phyloP scores from a whole-genome alignment of 1,140 invertebrate genomes.

The Ptiloglossa arizonensis region DNA sequence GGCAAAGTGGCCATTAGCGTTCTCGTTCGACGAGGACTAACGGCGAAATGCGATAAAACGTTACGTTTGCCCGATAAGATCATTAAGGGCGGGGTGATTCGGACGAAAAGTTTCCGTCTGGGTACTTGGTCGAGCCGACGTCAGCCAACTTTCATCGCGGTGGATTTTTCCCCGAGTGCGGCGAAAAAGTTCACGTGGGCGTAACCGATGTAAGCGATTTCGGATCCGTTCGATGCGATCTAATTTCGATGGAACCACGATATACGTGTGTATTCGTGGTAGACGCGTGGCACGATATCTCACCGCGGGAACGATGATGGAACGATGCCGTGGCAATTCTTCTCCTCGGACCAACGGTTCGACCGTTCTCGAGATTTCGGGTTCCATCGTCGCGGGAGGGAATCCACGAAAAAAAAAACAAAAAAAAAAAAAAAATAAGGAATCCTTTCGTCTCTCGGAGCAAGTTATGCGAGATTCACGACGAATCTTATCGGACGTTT shows the following conservation, averaged over 20 bases:
- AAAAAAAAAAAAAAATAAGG: not conserved
- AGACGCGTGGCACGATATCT: not conserved
- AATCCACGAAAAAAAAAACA: not conserved
- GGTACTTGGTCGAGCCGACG: conserved; percentile 29
- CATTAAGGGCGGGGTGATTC: conserved; percentile 25
- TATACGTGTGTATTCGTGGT: too few species aligned
- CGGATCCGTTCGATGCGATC: conserved; percentile 1
- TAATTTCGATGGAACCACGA: conserved; percentile 15
- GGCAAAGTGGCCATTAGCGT: not conserved
- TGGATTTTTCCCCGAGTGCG: not conserved
- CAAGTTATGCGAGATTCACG: not conserved
- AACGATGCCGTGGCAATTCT: not conserved
- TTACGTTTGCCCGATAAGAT: not conserved
- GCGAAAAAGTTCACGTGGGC: conserved; percentile 13
- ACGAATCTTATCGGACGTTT: not conserved
- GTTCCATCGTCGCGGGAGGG: not conserved
- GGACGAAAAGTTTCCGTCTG: conserved; percentile 9
- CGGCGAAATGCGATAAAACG: not conserved
- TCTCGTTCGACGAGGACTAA: not conserved
- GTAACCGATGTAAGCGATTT: conserved; percentile 16
- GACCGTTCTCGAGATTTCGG: not conserved
- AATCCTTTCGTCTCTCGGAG: not conserved
- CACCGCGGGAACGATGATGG: not conserved
- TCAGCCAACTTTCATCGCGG: conserved; percentile 17
- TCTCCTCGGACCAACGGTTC: too few species aligned